Evolutionary conservation across 2,113 vertebrate genomes (phyloP).

Genomic region (Myocastor coypus): DNA sequence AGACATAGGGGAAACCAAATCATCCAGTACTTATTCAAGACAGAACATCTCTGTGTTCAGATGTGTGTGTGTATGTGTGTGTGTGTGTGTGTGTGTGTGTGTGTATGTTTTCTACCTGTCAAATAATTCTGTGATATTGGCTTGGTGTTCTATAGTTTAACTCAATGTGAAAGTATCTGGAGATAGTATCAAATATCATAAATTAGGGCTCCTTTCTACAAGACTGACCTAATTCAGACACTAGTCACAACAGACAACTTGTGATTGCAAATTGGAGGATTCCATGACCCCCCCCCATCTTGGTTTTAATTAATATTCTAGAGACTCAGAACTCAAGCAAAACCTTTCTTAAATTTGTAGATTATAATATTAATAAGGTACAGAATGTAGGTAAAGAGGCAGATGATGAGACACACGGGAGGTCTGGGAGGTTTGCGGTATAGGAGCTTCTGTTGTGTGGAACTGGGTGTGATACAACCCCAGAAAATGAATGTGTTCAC

Average conservation of each 20-base stretch:
- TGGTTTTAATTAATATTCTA: not conserved
- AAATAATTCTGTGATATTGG: not conserved
- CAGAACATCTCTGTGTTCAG: not conserved
- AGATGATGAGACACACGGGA: not conserved
- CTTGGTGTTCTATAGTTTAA: not conserved
- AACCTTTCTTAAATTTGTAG: not conserved
- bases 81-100: not conserved
- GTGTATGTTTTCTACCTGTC: too few relatives aligned
- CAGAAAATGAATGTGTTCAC: not conserved
- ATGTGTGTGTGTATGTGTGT: not conserved
- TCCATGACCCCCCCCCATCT: not conserved
- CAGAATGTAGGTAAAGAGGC: not conserved
- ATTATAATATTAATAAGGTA: not conserved
- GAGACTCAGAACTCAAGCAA: not conserved
- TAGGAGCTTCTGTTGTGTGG: not conserved
- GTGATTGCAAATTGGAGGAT: not conserved
- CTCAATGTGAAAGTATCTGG: not conserved
- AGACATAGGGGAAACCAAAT: not conserved
- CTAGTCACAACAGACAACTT: not conserved
- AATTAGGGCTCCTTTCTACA: not conserved
- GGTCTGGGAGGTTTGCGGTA: not conserved
- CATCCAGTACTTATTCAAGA: not conserved
- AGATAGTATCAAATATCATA: not conserved
- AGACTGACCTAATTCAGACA: not conserved
- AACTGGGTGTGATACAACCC: not conserved